Evolutionary conservation across 1,140 invertebrate species (phyloP).

Genomic region (Leptinotarsa defecta): DNA sequence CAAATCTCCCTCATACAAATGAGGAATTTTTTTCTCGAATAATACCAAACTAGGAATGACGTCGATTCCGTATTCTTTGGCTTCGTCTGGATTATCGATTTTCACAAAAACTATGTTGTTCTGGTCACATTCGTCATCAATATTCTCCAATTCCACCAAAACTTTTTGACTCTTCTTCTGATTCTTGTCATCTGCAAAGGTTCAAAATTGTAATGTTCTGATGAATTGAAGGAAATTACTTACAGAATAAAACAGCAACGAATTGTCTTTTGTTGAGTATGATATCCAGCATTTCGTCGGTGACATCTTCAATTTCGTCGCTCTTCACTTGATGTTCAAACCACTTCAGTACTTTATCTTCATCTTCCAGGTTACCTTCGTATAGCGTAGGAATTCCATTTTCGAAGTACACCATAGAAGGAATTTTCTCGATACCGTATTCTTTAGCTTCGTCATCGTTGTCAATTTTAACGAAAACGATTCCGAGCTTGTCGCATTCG

Average conservation of each 20-base stretch:
- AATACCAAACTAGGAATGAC: slow-evolving; percentile 79
- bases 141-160: slow-evolving; percentile 86
- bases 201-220: not conserved
- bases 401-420: slow-evolving; percentile 87
- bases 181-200: slow-evolving; percentile 84
- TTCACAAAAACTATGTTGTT: slow-evolving; percentile 93
- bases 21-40: slow-evolving; percentile 86
- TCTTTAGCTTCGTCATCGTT: slow-evolving; percentile 87
- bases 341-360: slow-evolving; percentile 89
- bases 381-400: slow-evolving; percentile 87
- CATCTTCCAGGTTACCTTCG: slow-evolving; percentile 88
- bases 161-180: slow-evolving; percentile 90
- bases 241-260: slow-evolving; percentile 89
- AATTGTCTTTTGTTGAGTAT: slow-evolving; percentile 86
- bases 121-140: slow-evolving; percentile 91
- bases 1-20: slow-evolving; percentile 88
- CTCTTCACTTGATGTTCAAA: slow-evolving; percentile 81
- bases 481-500: slow-evolving; percentile 85
- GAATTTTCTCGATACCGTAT: slow-evolving; percentile 87
- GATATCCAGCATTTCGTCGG: slow-evolving; percentile 92
- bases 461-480: slow-evolving; percentile 92
- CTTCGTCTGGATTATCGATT: slow-evolving; percentile 86
- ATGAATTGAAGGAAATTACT: slow-evolving; percentile 57
- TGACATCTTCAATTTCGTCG: slow-evolving; percentile 93
- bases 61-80: slow-evolving; percentile 88